Base-by-base conservation (phyloP, 2,888 invertebrate species). In the Branchellion lobata region DNA sequence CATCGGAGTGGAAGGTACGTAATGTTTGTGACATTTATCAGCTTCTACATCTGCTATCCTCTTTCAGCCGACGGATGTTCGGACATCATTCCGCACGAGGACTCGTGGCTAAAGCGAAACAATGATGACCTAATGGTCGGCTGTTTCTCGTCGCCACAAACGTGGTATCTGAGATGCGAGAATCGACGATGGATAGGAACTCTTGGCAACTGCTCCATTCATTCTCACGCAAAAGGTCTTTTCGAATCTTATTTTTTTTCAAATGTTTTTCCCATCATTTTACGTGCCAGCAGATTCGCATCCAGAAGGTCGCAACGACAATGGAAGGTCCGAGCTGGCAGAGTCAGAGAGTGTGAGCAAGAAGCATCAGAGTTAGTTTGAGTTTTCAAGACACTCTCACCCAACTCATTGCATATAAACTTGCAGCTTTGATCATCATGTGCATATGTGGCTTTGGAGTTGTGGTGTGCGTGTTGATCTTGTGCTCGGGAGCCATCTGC, bases 181-280 rank as follows among this genome's bases (percentile, higher is more conserved):
- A 40, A 31, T 24, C 34, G 78, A 1, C 74, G 72, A 18, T 82
- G 82, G 82, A 40, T 34, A 8, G 82, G 82, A 2, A 78, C 71
- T 71, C n/a, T 81, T 34, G 82, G 81, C 61, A 82, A 81, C 79
- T 82, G 82, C 75, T 75, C 81, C 40, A 76, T 51, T 14, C 61
- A 24, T 57, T 24, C n/a, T 57, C 3, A 24, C 8, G 24, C 3
- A 24, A 57, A 57, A 57, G 24, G 47, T 47, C 18, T 47, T 47
- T 47, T 47, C 11, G 18, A 47, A 47, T 47, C 18, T 47, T 47
- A 14, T 47, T 47, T 18, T 14, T 18, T 47, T n/a, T n/a, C n/a
- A n/a, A n/a, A n/a, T n/a, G n/a, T n/a, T n/a, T n/a, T n/a, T n/a
- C n/a, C n/a, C n/a, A 47, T 47, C 47, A 47, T 47, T 47, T 14